Percentiles rank a stretch among this genome's conserved stretches.
phyloP scores from a whole-genome alignment of 2,113 vertebrate genomes.

The Lagopus muta region DNA sequence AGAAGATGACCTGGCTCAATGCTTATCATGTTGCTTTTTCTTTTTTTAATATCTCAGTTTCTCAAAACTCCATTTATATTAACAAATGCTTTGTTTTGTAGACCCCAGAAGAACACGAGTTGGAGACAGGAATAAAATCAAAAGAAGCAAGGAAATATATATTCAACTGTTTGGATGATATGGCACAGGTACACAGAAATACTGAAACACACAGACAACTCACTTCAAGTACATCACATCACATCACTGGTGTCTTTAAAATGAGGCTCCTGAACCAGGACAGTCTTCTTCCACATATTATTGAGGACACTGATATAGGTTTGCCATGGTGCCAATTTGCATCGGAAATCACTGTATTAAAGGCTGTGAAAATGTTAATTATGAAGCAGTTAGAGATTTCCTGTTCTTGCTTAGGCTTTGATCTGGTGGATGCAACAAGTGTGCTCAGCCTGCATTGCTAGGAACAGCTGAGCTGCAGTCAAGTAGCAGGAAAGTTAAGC shows the following conservation, averaged over 20 bases:
- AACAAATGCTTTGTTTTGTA: constrained; percentile 59
- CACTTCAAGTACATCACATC: not conserved
- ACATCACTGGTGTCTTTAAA: not conserved
- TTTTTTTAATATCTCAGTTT: not conserved
- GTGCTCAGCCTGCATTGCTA: not conserved
- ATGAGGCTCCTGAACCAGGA: not conserved
- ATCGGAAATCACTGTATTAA: not conserved
- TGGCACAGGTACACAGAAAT: constrained; percentile 89
- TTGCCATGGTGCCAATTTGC: not conserved
- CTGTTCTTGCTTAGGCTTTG: not conserved
- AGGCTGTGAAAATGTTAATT: not conserved
- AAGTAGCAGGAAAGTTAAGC: not conserved
- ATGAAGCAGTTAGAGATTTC: not conserved
- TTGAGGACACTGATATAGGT: not conserved
- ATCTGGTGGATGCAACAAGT: not conserved
- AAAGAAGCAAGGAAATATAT: constrained; percentile 99
- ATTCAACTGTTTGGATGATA: constrained; percentile 98
- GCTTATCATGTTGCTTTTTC: not conserved
- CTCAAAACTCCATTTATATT: not conserved
- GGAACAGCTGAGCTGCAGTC: not conserved
- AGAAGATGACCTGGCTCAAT: not conserved
- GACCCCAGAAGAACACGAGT: constrained; percentile 95
- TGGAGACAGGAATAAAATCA: constrained; percentile 97
- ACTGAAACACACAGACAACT: not conserved
- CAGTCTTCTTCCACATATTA: not conserved